A percentile compares a stretch with the other conserved stretches of the same genome.
Evolutionary conservation across 2,797 vertebrate genomes (phyloP).

Genomic region (Squalus acanthias): DNA sequence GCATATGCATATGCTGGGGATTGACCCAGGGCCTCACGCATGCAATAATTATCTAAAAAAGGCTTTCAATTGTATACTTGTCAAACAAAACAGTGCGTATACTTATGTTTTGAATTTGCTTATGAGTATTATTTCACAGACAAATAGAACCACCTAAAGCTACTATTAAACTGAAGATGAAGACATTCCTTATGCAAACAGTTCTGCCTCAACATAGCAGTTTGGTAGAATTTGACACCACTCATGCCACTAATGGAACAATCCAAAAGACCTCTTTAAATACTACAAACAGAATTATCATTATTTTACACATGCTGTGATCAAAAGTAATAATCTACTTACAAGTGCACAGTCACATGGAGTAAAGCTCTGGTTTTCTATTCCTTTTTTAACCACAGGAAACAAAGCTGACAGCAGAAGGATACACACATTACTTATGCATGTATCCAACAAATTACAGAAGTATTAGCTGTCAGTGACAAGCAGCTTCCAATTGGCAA

Average conservation of each 20-base stretch:
- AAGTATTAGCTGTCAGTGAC: not conserved
- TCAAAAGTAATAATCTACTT: not conserved
- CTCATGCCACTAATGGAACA: not conserved
- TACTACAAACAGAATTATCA: not conserved
- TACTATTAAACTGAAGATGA: not conserved
- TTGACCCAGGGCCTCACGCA: not conserved
- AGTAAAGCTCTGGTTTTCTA: not conserved
- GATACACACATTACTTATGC: not conserved
- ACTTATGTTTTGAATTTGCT: not conserved
- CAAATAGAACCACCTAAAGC: not conserved
- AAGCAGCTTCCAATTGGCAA: not conserved
- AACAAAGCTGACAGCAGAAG: not conserved
- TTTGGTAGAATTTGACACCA: not conserved
- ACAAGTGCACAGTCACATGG: not conserved
- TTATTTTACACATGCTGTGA: slow-evolving; percentile 17
- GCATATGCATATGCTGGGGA: not conserved
- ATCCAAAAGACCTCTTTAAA: not conserved
- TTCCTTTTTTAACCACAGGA: slow-evolving; percentile 8
- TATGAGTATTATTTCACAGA: not conserved
- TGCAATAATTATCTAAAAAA: not conserved
- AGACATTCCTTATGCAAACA: slow-evolving; percentile 15
- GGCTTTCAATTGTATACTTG: not conserved
- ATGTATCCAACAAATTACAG: not conserved
- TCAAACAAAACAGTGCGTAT: not conserved
- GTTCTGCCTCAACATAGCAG: not conserved